Percentiles rank a stretch among this genome's conserved stretches.
These are phyloP conservation scores for Cacoxenus indagator DNA, from an alignment of 2,888 invertebrate genomes.

Conservation along the genomic window DNA sequence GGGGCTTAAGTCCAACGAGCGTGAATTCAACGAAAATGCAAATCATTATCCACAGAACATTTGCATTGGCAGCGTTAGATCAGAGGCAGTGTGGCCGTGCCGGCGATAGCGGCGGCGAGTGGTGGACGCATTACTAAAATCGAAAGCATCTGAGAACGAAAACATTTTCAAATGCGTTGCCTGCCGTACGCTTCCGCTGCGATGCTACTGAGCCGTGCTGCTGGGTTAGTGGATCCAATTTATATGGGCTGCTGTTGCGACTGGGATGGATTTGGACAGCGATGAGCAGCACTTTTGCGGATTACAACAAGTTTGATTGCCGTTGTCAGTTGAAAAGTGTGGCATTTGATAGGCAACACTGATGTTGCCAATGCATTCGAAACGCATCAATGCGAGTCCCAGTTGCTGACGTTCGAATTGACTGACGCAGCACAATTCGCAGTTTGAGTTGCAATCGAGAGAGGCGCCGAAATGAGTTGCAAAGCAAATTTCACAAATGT, in stretches of 20 bases:
- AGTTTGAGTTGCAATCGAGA: not conserved
- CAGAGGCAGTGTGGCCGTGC: not conserved
- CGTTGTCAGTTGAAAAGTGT: not conserved
- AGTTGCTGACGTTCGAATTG: not conserved
- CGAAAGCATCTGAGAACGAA: not conserved
- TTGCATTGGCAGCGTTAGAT: constrained; percentile 43
- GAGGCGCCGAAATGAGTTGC: not conserved
- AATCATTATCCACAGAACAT: constrained; percentile 56
- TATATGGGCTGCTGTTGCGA: no score
- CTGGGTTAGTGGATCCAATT: no score
- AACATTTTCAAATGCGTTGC: no score
- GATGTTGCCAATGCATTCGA: constrained; percentile 5
- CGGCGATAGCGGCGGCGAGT: not conserved
- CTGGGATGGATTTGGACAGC: not conserved
- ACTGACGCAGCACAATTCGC: not conserved
- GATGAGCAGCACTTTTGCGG: constrained; percentile 2
- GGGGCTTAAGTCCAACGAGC: not conserved
- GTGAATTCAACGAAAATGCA: constrained; percentile 44
- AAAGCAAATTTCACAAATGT: not conserved
- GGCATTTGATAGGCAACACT: not conserved
- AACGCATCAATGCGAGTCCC: constrained; percentile 6
- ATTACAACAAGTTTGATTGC: constrained; percentile 13
- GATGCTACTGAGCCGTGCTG: no score
- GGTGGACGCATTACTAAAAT: not conserved
- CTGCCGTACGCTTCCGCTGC: no score